phyloP scores from a whole-genome alignment of 2,888 invertebrate species.

The Cheilosia scutellata region DNA sequence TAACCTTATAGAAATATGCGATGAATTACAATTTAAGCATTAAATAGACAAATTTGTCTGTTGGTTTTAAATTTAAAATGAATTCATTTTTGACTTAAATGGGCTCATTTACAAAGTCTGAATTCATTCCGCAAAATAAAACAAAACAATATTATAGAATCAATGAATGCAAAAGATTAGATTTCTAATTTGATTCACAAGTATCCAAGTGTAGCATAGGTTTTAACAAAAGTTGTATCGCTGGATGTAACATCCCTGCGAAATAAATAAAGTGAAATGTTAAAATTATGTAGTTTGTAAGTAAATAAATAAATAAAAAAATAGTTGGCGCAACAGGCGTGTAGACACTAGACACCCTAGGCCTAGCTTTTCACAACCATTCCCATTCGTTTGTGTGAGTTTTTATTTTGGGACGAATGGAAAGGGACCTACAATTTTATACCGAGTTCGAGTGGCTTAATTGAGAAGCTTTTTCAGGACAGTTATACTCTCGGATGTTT shows the following conservation, averaged over 20 bases:
- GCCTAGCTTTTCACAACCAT: too few relatives aligned
- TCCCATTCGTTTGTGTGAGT: too few relatives aligned
- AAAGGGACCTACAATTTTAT: too few relatives aligned
- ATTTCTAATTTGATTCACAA: constrained; percentile 86
- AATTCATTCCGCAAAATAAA: constrained; percentile 47
- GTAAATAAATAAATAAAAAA: too few relatives aligned
- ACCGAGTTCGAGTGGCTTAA: too few relatives aligned
- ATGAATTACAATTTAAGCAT: constrained; percentile 74
- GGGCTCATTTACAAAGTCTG: constrained; percentile 49
- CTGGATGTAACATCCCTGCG: constrained; percentile 92
- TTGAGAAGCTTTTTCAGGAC: too few relatives aligned
- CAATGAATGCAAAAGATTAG: constrained; percentile 45
- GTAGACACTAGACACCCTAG: too few relatives aligned
- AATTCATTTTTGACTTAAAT: constrained; percentile 60
- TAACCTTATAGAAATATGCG: constrained; percentile 74
- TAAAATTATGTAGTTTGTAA: not conserved
- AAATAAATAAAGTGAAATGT: constrained; percentile 79
- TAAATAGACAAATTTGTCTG: constrained; percentile 60
- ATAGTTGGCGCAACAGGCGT: too few relatives aligned
- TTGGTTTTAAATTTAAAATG: constrained; percentile 57
- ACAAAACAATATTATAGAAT: constrained; percentile 49
- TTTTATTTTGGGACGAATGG: too few relatives aligned
- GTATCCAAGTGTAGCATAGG: constrained; percentile 96
- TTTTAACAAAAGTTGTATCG: constrained; percentile 96
- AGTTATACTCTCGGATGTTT: too few relatives aligned